A percentile compares a stretch with the other conserved stretches of the same genome.
phyloP scores from a whole-genome alignment of 2,888 invertebrate genomes.

The Cheilosia impressa region DNA sequence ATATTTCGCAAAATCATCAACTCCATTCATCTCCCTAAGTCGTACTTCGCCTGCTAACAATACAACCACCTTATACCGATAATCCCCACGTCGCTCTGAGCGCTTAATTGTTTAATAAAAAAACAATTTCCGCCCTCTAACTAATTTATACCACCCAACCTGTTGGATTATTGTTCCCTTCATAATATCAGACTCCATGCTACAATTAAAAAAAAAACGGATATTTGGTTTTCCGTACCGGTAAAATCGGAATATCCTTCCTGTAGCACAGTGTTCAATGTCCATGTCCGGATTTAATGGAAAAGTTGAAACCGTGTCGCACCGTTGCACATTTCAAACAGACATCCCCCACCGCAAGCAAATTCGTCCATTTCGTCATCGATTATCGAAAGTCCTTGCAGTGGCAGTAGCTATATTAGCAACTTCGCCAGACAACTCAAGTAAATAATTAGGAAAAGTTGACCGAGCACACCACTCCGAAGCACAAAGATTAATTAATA shows the following conservation, averaged over 20 bases:
- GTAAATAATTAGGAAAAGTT: conserved; percentile 29
- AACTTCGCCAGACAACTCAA: conserved; percentile 5
- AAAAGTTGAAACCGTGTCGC: not conserved
- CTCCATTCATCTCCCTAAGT: no score
- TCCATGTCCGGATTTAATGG: not conserved
- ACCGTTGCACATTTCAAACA: not conserved
- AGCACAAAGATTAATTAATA: conserved; percentile 33
- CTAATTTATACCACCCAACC: no score
- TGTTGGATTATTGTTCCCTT: no score
- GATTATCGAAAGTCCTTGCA: not conserved
- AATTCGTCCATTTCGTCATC: not conserved
- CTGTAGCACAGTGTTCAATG: not conserved
- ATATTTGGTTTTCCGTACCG: conserved; percentile 12
- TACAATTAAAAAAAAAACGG: not conserved
- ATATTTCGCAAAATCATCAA: no score
- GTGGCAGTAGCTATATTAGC: not conserved
- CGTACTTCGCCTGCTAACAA: no score
- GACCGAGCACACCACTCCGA: conserved; percentile 1
- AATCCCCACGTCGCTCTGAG: no score
- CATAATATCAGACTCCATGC: not conserved
- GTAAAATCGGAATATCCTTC: not conserved
- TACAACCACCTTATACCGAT: no score
- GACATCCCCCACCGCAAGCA: not conserved
- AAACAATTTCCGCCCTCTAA: no score
- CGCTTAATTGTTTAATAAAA: no score